Percentiles rank a stretch among this genome's conserved stretches.
Evolutionary conservation across 2,113 vertebrate species (phyloP).

Genomic region (Rhegmatorhina hoffmannsi): DNA sequence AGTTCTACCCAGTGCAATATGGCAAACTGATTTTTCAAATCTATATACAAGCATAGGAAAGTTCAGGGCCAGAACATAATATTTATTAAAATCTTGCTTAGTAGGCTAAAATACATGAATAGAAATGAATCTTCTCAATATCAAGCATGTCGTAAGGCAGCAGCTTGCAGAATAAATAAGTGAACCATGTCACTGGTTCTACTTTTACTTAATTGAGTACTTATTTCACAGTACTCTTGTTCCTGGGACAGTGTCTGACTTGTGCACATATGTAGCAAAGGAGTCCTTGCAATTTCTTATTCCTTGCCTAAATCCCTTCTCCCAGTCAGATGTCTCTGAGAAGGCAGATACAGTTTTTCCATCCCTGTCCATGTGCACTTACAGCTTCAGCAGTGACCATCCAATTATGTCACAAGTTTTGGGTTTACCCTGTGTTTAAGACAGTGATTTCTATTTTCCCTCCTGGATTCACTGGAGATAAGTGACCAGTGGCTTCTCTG

Average conservation of each 20-base stretch:
- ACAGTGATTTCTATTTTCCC: not conserved
- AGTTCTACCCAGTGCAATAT: not conserved
- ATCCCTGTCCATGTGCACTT: not conserved
- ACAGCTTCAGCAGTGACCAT: not conserved
- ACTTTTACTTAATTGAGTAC: slow-evolving; percentile 53
- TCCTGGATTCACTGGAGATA: not conserved
- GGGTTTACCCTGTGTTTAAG: not conserved
- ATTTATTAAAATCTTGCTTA: slow-evolving; percentile 17
- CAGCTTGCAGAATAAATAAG: not conserved
- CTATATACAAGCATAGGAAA: not conserved
- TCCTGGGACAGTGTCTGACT: not conserved
- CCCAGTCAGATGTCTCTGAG: not conserved
- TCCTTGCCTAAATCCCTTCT: not conserved
- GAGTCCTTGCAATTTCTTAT: not conserved
- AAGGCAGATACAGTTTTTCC: not conserved
- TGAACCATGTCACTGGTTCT: slow-evolving; percentile 55
- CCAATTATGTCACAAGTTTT: not conserved
- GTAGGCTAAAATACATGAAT: not conserved
- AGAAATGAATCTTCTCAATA: slow-evolving; percentile 15
- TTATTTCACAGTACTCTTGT: slow-evolving; percentile 43
- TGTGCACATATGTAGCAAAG: not conserved
- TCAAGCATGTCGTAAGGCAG: slow-evolving; percentile 16
- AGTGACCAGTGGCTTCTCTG: not conserved
- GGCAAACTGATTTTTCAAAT: not conserved
- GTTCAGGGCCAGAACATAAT: not conserved